Conservation (phyloP, 2,113 vertebrate genomes). For the Romanogobio albipinnatus region DNA sequence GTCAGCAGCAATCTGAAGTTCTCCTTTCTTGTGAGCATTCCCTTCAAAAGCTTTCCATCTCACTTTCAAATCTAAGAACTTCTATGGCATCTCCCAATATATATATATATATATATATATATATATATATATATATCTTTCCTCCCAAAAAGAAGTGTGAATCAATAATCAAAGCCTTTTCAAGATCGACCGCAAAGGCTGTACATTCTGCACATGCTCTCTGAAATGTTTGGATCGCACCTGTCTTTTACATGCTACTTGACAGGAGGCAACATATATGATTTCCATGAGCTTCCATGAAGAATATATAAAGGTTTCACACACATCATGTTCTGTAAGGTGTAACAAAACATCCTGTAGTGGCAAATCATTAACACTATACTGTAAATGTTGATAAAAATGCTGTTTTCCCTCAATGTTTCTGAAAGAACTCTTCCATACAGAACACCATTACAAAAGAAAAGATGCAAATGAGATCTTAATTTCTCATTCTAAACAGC, state of each 20-base stretch:
- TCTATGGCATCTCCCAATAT: background rate
- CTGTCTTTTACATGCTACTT: background rate
- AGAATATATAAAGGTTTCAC: slow-evolving; percentile 13
- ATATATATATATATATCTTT: slow-evolving; percentile 17
- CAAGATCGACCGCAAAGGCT: slow-evolving; percentile 34
- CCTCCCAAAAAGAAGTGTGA: background rate
- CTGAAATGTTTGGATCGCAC: slow-evolving; percentile 16
- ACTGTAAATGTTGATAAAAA: background rate
- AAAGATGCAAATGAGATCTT: background rate
- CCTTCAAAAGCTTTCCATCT: background rate
- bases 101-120: background rate
- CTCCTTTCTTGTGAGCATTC: background rate
- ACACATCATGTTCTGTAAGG: background rate
- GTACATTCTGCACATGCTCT: background rate
- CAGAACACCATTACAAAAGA: background rate
- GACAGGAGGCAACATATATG: slow-evolving; percentile 19
- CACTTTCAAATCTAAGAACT: slow-evolving; percentile 19
- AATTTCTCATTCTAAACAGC: background rate
- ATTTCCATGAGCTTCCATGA: background rate
- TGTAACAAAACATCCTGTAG: background rate
- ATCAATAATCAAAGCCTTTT: slow-evolving; percentile 53
- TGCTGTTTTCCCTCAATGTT: background rate
- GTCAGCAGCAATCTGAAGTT: slow-evolving; percentile 17
- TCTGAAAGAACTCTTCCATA: background rate
- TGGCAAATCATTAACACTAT: background rate